Base-by-base conservation (phyloP, 2,888 invertebrate genomes). In the Pseudococcus longispinus region DNA sequence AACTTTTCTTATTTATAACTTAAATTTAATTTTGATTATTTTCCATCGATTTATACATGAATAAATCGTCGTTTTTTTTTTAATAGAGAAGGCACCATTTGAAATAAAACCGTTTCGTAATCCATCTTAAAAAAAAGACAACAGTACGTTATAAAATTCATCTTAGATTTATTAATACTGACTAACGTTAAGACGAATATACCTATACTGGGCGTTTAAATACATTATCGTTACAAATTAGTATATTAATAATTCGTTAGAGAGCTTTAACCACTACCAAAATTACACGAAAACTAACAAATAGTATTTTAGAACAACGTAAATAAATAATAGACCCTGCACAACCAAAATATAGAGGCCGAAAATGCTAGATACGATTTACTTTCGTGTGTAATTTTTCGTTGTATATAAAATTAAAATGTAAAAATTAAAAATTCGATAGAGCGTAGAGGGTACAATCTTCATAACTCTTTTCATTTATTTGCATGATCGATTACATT, bases 211-310 rank as follows among this genome's bases (percentile, higher is more conserved):
- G 42, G 42, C 37, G 29, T 29, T n/a, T 74, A 3, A 80, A 80
- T 80, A 20, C 20, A 42, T 29, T 42, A 80, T 11, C 60, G 9
- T 23, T 60, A 60, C 20, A 42, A 80, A 37, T 42, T 37, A 70
- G 42, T 80, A 80, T 29, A 80, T 42, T 80, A 80, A 80, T 80
- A 80, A 80, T 80, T 80, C 77, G 77, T 80, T 80, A 80, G 77
- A 80, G 77, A 80, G 77, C 77, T 42, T 80, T 80, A 80, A 42
- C 20, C 37, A 80, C 77, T 80, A 80, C 77, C 20, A 80, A 26
- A n/a, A 80, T 37, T 80, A 80, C 42, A 80, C 42, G 20, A 37
- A 20, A 37, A 80, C 42, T 42, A 80, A 9, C 0, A 20, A 32
- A 32, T 26, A n/a, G n/a, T 65, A 20, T 65, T 4, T 70, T 74